A percentile compares a stretch with the other conserved stretches of the same genome.
Conservation (phyloP, 2,113 vertebrate species). For the Nannobrachium achirus region DNA sequence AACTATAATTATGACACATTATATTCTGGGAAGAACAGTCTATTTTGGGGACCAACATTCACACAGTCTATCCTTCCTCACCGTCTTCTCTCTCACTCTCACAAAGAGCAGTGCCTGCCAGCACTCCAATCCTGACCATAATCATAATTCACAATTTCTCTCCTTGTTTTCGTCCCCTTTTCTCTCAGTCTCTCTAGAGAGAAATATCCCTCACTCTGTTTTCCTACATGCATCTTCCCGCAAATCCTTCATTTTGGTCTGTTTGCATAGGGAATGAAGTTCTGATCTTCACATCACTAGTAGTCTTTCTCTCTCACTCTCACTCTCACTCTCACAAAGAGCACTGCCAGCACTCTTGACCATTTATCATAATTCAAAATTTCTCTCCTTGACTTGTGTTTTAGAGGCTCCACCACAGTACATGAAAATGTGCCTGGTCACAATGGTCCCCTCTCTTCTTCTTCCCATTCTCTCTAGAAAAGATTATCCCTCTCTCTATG, state of each 20-base stretch:
- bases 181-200: too few relatives aligned
- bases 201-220: too few relatives aligned
- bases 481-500: not conserved
- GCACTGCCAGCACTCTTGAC: slow-evolving; percentile 3
- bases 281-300: slow-evolving; percentile 24
- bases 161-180: too few relatives aligned
- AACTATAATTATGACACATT: slow-evolving; percentile 34
- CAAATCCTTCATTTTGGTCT: too few relatives aligned
- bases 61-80: not conserved
- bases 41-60: slow-evolving; percentile 48
- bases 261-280: too few relatives aligned
- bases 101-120: too few relatives aligned
- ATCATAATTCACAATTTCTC: too few relatives aligned
- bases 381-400: slow-evolving; percentile 40
- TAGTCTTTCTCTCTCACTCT: slow-evolving; percentile 7
- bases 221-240: too few relatives aligned
- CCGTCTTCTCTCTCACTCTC: too few relatives aligned
- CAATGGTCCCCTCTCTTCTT: not conserved
- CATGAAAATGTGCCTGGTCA: slow-evolving; percentile 52
- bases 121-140: too few relatives aligned
- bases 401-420: slow-evolving; percentile 48
- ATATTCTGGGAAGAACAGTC: slow-evolving; percentile 37
- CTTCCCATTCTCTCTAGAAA: slow-evolving; percentile 13
- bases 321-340: slow-evolving; percentile 26
- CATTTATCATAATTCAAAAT: slow-evolving; percentile 54